phyloP scores from a whole-genome alignment of 2,113 vertebrate genomes.

The Eptesicus fuscus region DNA sequence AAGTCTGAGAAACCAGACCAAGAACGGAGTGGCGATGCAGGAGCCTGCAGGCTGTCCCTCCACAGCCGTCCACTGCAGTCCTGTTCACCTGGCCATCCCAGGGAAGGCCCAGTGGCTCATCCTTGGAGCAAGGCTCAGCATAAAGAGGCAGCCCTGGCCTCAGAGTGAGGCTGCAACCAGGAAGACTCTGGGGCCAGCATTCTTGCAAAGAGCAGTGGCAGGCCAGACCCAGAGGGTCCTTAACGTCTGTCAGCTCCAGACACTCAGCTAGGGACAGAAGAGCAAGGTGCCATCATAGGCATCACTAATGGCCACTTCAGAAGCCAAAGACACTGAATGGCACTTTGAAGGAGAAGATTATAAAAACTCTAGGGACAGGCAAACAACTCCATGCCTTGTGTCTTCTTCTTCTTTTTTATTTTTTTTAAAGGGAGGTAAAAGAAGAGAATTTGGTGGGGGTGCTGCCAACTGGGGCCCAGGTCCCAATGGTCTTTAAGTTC shows the following conservation, averaged over 20 bases:
- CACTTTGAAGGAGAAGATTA: not conserved
- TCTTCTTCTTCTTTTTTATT: not conserved
- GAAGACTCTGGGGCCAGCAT: not conserved
- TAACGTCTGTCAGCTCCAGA: not conserved
- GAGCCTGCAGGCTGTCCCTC: not conserved
- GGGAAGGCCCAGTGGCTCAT: not conserved
- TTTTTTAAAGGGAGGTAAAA: not conserved
- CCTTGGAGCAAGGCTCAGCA: not conserved
- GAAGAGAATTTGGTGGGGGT: not conserved
- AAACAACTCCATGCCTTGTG: not conserved
- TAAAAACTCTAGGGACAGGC: not conserved
- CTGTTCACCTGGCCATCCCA: not conserved
- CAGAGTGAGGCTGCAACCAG: not conserved
- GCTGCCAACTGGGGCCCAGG: not conserved
- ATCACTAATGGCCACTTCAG: not conserved
- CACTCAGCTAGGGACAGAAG: not conserved
- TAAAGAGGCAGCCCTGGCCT: not conserved
- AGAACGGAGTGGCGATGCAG: not conserved
- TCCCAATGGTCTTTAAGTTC: not conserved
- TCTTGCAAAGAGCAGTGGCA: not conserved
- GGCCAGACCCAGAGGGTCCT: not conserved
- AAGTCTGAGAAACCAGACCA: not conserved
- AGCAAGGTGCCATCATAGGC: not conserved
- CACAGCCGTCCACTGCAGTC: fast-evolving
- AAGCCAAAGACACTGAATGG: not conserved